Evolutionary conservation across 2,113 vertebrate genomes (phyloP).

Genomic region (Chaetodon auriga): DNA sequence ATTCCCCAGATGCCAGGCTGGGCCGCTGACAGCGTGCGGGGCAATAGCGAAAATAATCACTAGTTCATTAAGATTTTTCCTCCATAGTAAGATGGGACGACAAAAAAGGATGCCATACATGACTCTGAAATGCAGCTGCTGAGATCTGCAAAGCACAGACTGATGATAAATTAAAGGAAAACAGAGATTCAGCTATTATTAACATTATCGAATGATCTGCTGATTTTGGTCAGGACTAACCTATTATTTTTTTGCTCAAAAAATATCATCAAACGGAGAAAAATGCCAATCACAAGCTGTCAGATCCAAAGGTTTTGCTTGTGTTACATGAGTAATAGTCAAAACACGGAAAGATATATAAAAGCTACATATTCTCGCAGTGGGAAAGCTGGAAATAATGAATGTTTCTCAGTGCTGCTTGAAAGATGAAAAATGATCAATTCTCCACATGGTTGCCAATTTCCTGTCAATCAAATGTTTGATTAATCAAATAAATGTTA

Average conservation of each 20-base stretch:
- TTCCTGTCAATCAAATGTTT: too few relatives aligned
- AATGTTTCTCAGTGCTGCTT: too few relatives aligned
- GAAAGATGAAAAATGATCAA: too few relatives aligned
- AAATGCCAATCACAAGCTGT: neutral
- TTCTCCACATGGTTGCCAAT: too few relatives aligned
- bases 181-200: neutral
- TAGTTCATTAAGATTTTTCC: neutral
- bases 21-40: neutral
- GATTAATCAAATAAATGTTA: too few relatives aligned
- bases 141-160: neutral
- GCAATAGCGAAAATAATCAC: slow-evolving; percentile 20
- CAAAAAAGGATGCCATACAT: neutral
- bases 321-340: neutral
- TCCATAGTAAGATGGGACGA: neutral
- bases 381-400: neutral
- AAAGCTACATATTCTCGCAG: too few relatives aligned
- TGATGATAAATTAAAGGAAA: neutral
- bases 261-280: neutral
- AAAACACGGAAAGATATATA: neutral
- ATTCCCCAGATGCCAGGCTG: neutral
- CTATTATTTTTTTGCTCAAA: neutral
- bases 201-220: neutral
- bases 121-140: slow-evolving; percentile 17
- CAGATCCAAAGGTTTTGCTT: neutral
- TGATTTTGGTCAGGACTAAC: neutral